Evolutionary conservation across 2,113 vertebrate genomes (phyloP).

Genomic region (Speoplatyrhinus poulsoni): DNA sequence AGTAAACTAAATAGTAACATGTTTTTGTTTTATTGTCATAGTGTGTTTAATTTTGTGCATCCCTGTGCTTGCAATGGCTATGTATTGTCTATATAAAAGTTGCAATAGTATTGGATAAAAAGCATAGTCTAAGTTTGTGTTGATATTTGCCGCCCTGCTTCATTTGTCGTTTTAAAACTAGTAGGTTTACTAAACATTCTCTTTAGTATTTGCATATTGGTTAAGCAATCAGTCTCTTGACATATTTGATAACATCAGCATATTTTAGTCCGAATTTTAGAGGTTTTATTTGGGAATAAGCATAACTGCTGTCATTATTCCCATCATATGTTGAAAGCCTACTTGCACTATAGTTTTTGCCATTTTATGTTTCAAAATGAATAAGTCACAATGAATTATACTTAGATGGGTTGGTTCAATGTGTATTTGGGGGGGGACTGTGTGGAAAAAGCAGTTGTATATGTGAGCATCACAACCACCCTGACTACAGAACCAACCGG

Average conservation of each 20-base stretch:
- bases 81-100: slow-evolving; percentile 41
- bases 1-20: slow-evolving; percentile 47
- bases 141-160: slow-evolving; percentile 44
- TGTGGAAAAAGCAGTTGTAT: slow-evolving; percentile 22
- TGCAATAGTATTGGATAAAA: slow-evolving; percentile 52
- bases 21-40: slow-evolving; percentile 15
- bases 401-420: slow-evolving; percentile 50
- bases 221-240: slow-evolving; percentile 38
- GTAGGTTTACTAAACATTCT: slow-evolving; percentile 22
- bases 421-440: slow-evolving; percentile 30
- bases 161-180: slow-evolving; percentile 48
- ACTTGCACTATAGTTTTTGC: slow-evolving; percentile 47
- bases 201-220: slow-evolving; percentile 20
- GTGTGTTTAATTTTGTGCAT: slow-evolving; percentile 54
- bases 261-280: slow-evolving; percentile 21
- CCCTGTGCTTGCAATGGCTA: slow-evolving; percentile 47
- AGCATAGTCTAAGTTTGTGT: slow-evolving; percentile 52
- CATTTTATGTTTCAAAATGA: slow-evolving; percentile 50
- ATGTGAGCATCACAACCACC: slow-evolving; percentile 48
- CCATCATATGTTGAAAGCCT: slow-evolving; percentile 41
- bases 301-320: slow-evolving; percentile 37
- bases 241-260: slow-evolving; percentile 42
- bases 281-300: slow-evolving; percentile 18
- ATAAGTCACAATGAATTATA: slow-evolving; percentile 25
- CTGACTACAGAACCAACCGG: slow-evolving; percentile 63